Evolutionary conservation across 53 echinoderm and acorn worm species (phyloP).

Genomic region (Mesocentrotus franciscanus): DNA sequence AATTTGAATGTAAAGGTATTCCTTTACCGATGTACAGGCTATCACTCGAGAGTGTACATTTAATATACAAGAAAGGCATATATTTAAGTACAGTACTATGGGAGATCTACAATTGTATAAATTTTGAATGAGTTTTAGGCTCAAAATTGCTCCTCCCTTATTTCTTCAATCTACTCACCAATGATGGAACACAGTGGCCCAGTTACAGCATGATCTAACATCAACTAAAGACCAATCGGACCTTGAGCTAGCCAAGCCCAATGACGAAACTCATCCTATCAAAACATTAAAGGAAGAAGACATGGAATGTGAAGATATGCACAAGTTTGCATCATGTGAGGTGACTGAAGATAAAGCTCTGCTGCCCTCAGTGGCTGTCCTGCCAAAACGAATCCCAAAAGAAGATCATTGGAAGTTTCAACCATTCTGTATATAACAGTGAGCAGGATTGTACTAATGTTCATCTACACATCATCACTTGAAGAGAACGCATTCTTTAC

Average conservation of each 20-base stretch:
- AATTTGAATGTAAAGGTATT: too few species aligned
- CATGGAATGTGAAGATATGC: not conserved
- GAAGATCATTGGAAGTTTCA: constrained; percentile 64
- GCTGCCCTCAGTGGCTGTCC: constrained; percentile 59
- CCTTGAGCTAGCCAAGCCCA: not conserved
- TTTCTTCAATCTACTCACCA: constrained; percentile 1
- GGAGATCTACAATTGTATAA: not conserved
- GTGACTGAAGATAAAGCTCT: constrained; percentile 10
- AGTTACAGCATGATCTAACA: not conserved
- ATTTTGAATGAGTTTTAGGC: not conserved
- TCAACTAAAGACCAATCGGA: too few species aligned
- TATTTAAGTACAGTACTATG: too few species aligned
- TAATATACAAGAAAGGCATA: too few species aligned
- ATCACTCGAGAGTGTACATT: too few species aligned
- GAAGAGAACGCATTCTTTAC: not conserved
- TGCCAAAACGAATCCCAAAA: constrained; percentile 8
- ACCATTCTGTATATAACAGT: constrained; percentile 62
- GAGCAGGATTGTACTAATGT: not conserved
- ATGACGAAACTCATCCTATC: not conserved
- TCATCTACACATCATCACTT: not conserved
- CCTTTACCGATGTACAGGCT: too few species aligned
- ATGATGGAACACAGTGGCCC: constrained; percentile 7
- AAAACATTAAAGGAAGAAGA: not conserved
- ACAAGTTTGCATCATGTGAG: not conserved
- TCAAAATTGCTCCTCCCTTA: constrained; percentile 34